phyloP scores from a whole-genome alignment of 1,140 invertebrate species.

The Penaeus indicus region DNA sequence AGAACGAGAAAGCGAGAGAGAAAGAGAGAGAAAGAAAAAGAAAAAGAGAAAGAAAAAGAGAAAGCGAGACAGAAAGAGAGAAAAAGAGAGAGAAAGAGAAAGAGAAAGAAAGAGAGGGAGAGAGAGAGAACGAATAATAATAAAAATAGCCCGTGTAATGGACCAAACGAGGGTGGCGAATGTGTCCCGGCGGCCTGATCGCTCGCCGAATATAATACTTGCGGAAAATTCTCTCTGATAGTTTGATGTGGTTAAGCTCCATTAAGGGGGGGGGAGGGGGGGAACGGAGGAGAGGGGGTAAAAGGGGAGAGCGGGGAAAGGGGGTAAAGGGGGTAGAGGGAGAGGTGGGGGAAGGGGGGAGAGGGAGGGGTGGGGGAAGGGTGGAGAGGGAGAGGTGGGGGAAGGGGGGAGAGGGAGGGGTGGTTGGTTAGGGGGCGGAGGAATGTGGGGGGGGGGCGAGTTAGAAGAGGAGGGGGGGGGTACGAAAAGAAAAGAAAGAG shows the following conservation, averaged over 20 bases:
- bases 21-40: no score
- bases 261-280: slow-evolving; percentile 11
- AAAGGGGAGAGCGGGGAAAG: background rate
- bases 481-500: slow-evolving; percentile 21
- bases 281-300: background rate
- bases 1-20: no score
- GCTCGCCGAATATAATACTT: slow-evolving; percentile 43
- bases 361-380: background rate
- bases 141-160: slow-evolving; percentile 21
- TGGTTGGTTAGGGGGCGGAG: background rate
- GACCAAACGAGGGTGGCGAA: slow-evolving; percentile 26
- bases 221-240: slow-evolving; percentile 50
- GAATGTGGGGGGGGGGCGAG: background rate
- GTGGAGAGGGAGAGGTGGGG: background rate
- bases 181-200: slow-evolving; percentile 30
- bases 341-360: background rate
- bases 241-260: slow-evolving; percentile 52
- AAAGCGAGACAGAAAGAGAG: no score
- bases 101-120: no score
- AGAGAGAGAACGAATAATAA: background rate
- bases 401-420: background rate
- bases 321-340: background rate
- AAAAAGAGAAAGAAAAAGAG: no score
- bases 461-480: background rate
- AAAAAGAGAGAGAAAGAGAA: no score